Evolutionary conservation across 1,140 invertebrate genomes (phyloP), one percentile per base, ranked within the genome.

Genomic region (Luehdorfia chinensis): DNA sequence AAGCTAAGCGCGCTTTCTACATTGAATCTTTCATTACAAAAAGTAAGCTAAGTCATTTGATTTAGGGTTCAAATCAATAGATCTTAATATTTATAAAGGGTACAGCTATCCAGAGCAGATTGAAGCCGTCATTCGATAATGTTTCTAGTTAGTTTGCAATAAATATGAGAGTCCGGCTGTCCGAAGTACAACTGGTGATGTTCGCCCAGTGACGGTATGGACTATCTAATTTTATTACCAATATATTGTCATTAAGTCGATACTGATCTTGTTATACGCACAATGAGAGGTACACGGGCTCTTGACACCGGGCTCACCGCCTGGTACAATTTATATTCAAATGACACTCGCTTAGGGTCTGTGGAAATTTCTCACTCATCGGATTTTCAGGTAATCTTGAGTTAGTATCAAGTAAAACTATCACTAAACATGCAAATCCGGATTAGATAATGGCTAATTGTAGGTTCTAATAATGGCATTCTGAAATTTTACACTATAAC

Each of bases 201-300:
- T 80, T 75, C 59, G 51, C 64, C 53, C 52, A 65, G 73, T 85
- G 81, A 81, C 71, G 70, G 65, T 69, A 76, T 70, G 72, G 79
- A 75, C 83, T 80, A 84, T 86, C 83, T 86, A 84, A 84, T 84
- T 86, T 86, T 86, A 86, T 81, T 80, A 83, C 77, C 79, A 86
- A 86, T 86, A 86, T 86, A 86, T 86, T 86, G 79, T 86, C 83
- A 86, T 86, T 86, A 86, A 80, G 75, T 76, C 73, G 83, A 86
- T 86, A 84, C 79, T 84, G 83, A 84, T 84, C 83, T 84, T 86
- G 83, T 86, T 84, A 83, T 83, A 84, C 75, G 76, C 76, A 83
- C 83, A 84, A 84, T 80, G 70, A 78, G 69, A 77, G 67, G 68
- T 75, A 73, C 75, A 74, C 58, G 65, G 62, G 63, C 59, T 59